These are phyloP conservation scores for Chrysopilus asiliformis DNA, from an alignment of 2,888 invertebrate genomes.

Conservation along the genomic window DNA sequence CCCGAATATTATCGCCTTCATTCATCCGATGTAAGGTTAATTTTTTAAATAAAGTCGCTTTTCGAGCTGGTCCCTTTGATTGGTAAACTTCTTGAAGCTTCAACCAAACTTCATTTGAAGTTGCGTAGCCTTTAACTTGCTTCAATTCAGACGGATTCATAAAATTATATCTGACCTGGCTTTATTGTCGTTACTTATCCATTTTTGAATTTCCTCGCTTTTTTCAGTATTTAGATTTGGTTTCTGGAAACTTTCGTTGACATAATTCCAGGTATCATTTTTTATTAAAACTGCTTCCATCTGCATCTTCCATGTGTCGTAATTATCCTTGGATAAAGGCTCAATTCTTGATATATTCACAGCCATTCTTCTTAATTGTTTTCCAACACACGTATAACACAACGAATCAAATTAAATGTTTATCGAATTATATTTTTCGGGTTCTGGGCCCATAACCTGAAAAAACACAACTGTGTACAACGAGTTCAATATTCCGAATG, in stretches of 20 bases:
- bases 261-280: conserved; percentile 1
- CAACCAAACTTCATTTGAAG: conserved; percentile 24
- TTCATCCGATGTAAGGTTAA: conserved; percentile 22
- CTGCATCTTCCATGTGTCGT: conserved; percentile 5
- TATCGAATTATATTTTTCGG: no score
- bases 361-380: no score
- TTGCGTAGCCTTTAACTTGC: conserved; percentile 18
- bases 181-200: background rate
- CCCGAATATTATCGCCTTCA: no score
- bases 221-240: background rate
- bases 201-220: background rate
- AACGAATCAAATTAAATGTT: no score
- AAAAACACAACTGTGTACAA: no score
- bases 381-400: no score
- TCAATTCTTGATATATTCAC: background rate
- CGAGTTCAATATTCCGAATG: no score
- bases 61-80: conserved; percentile 26
- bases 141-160: conserved; percentile 18
- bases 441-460: no score
- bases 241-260: background rate
- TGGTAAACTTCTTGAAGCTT: conserved; percentile 23
- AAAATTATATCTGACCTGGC: conserved; percentile 1
- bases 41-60: conserved; percentile 26
- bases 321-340: background rate
- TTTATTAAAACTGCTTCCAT: background rate